These are phyloP conservation scores for Ursus arctos DNA, from an alignment of 2,113 vertebrate species.

Conservation along the genomic window DNA sequence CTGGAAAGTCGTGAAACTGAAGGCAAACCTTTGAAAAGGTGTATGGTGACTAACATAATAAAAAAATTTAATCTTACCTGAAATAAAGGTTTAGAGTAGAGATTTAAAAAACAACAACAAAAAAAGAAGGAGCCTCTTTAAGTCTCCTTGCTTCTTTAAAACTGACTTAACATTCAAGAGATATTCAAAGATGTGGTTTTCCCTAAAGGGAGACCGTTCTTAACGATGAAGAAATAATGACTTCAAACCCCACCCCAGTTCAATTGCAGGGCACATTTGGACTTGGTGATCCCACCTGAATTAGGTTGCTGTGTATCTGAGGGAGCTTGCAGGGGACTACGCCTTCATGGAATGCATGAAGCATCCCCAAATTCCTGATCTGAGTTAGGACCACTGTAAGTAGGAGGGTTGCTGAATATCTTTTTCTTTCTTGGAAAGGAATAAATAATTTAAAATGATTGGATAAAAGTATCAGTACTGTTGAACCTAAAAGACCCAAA, in stretches of 20 bases:
- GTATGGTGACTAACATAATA: too few species aligned
- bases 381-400: neutral
- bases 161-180: neutral
- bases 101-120: too few species aligned
- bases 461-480: conserved; percentile 2
- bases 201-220: neutral
- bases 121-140: neutral
- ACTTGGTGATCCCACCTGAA: neutral
- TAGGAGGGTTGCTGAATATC: neutral
- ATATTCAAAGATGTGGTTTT: conserved; percentile 14
- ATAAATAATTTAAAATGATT: conserved; percentile 45
- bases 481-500: neutral
- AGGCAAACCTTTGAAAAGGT: neutral
- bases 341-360: neutral
- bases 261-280: neutral
- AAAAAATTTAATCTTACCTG: too few species aligned
- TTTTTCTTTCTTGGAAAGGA: neutral
- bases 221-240: neutral
- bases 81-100: too few species aligned
- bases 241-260: neutral
- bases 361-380: neutral
- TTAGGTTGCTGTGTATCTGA: neutral
- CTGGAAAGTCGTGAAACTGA: neutral
- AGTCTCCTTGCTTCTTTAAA: neutral
- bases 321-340: neutral